Conservation (phyloP, 1,140 invertebrate species). For the Phocides pigmalion region DNA sequence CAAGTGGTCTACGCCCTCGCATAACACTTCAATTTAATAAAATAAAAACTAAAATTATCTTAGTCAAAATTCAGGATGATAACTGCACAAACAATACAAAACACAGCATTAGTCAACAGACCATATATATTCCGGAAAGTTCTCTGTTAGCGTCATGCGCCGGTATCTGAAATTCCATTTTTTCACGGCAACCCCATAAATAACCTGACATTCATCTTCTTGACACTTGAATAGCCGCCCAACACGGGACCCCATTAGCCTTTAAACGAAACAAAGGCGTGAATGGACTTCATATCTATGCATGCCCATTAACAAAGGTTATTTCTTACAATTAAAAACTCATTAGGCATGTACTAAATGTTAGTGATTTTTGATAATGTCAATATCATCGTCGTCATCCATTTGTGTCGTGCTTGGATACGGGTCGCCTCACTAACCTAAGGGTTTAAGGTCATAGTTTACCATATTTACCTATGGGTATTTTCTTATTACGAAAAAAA, state of each 20-base stretch:
- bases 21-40: no score
- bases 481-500: no score
- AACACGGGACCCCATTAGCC: slow-evolving; percentile 67
- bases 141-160: slow-evolving; percentile 25
- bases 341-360: slow-evolving; percentile 21
- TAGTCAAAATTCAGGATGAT: background rate
- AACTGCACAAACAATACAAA: slow-evolving; percentile 24
- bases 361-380: slow-evolving; percentile 6
- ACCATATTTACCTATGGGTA: no score
- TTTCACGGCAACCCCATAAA: slow-evolving; percentile 65
- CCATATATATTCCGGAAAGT: slow-evolving; percentile 19
- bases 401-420: background rate
- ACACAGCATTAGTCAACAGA: slow-evolving; percentile 15
- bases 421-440: background rate
- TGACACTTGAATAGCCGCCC: slow-evolving; percentile 73
- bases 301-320: slow-evolving; percentile 50
- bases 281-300: slow-evolving; percentile 53
- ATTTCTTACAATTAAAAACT: slow-evolving; percentile 29
- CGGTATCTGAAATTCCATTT: slow-evolving; percentile 43
- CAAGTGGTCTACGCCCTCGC: no score
- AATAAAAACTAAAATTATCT: background rate
- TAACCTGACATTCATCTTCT: slow-evolving; percentile 76
- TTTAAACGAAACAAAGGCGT: slow-evolving; percentile 69
- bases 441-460: background rate
- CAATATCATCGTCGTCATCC: background rate